Evolutionary conservation across 2,113 vertebrate genomes (phyloP).

Genomic region (Ailuropoda melanoleuca): DNA sequence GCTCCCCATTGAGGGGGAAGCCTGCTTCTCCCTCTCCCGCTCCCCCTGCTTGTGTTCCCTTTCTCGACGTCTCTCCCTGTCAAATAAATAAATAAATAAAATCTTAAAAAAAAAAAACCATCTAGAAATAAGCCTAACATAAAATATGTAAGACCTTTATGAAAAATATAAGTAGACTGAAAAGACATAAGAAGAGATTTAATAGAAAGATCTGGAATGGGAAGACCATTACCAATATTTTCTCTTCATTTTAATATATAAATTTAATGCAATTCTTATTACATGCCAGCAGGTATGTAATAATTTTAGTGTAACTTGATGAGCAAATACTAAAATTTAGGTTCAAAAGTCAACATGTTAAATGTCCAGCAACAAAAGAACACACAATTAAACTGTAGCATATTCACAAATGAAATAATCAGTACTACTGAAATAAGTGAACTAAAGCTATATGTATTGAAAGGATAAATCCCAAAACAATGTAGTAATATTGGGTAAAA

Average conservation of each 20-base stretch:
- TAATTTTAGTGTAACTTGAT: not conserved
- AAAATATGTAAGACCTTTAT: not conserved
- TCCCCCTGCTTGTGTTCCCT: no score
- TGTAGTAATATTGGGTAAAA: not conserved
- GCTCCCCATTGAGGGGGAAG: no score
- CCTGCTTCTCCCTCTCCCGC: no score
- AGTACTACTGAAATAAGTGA: not conserved
- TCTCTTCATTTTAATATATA: conserved; percentile 14
- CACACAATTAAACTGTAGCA: not conserved
- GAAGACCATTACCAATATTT: not conserved
- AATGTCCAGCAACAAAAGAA: not conserved
- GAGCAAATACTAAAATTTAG: not conserved
- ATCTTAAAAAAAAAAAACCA: not conserved
- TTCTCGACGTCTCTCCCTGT: no score
- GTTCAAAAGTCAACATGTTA: not conserved
- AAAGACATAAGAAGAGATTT: not conserved
- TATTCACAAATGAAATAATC: not conserved
- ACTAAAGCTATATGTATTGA: not conserved
- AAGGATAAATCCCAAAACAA: not conserved
- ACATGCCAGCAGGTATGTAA: not conserved
- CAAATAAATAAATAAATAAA: no score
- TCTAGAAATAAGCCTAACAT: not conserved
- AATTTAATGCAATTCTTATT: not conserved
- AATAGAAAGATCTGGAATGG: not conserved
- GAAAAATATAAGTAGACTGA: not conserved